A percentile compares a stretch with the other conserved stretches of the same genome.
Evolutionary conservation across 2,888 invertebrate genomes (phyloP).

Genomic region (Eledona agricola): DNA sequence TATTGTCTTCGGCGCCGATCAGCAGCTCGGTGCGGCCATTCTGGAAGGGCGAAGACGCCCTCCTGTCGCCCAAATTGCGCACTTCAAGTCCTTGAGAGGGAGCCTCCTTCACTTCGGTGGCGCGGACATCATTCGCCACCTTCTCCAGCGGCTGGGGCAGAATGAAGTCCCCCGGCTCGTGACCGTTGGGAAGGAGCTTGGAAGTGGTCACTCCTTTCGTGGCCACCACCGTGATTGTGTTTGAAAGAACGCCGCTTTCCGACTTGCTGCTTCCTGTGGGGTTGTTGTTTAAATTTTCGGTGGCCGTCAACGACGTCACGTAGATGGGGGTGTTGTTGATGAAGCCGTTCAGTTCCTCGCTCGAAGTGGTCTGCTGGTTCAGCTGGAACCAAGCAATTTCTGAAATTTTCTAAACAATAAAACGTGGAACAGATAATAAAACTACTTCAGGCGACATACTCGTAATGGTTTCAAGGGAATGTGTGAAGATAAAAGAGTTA

Average conservation of each 20-base stretch:
- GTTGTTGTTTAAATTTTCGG: conserved; percentile 65
- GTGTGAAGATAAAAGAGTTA: no score
- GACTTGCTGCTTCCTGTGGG: conserved; percentile 60
- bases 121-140: conserved; percentile 55
- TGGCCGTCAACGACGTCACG: conserved; percentile 77
- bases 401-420: no score
- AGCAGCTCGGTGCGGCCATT: conserved; percentile 81
- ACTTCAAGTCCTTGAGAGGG: conserved; percentile 60
- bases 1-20: conserved; percentile 72
- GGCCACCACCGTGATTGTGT: conserved; percentile 59
- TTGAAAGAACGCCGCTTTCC: conserved; percentile 53
- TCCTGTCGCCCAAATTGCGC: conserved; percentile 62
- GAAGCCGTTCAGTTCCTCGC: conserved; percentile 80
- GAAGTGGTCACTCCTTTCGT: conserved; percentile 59
- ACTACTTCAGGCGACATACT: no score
- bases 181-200: conserved; percentile 52
- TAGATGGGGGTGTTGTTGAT: conserved; percentile 85
- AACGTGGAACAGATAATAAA: no score
- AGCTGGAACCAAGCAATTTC: conserved; percentile 64
- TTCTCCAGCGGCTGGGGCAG: conserved; percentile 32
- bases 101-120: conserved; percentile 43
- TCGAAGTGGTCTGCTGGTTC: conserved; percentile 68
- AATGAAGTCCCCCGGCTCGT: conserved; percentile 41
- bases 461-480: no score
- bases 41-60: conserved; percentile 68